phyloP scores from a whole-genome alignment of 2,113 vertebrate species.

The Solea senegalensis region DNA sequence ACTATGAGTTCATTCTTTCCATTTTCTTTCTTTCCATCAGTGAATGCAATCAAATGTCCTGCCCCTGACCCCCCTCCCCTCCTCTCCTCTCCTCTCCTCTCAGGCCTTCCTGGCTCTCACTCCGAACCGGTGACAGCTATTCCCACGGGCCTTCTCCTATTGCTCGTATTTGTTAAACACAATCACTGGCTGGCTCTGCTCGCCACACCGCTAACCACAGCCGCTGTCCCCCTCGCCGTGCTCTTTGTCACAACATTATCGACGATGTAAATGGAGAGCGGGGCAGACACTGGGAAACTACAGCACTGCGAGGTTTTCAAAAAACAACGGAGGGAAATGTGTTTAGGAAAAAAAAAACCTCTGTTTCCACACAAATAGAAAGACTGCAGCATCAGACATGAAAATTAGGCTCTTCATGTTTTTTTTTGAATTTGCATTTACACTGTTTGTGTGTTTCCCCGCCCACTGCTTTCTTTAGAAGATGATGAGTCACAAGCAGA shows the following conservation, averaged over 20 bases:
- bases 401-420: conserved; percentile 14
- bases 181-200: conserved; percentile 28
- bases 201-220: conserved; percentile 42
- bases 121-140: conserved; percentile 32
- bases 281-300: not conserved
- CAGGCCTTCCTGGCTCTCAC: conserved; percentile 27
- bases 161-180: conserved; percentile 66
- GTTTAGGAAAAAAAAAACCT: too few relatives aligned
- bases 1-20: not conserved
- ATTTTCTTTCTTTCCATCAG: conserved; percentile 17
- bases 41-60: conserved; percentile 30
- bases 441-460: conserved; percentile 9
- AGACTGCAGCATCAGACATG: conserved; percentile 19
- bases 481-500: conserved; percentile 42
- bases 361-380: not conserved
- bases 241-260: conserved; percentile 26
- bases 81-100: not conserved
- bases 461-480: conserved; percentile 38
- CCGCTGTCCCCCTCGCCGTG: conserved; percentile 6
- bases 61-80: not conserved
- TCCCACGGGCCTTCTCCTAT: conserved; percentile 52
- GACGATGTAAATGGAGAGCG: not conserved
- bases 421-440: conserved; percentile 11
- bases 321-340: not conserved
- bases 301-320: not conserved